Percentiles rank a stretch among this genome's conserved stretches.
These are phyloP conservation scores for Hoplodrina ambigua DNA, from an alignment of 2,888 invertebrate species.

Conservation along the genomic window DNA sequence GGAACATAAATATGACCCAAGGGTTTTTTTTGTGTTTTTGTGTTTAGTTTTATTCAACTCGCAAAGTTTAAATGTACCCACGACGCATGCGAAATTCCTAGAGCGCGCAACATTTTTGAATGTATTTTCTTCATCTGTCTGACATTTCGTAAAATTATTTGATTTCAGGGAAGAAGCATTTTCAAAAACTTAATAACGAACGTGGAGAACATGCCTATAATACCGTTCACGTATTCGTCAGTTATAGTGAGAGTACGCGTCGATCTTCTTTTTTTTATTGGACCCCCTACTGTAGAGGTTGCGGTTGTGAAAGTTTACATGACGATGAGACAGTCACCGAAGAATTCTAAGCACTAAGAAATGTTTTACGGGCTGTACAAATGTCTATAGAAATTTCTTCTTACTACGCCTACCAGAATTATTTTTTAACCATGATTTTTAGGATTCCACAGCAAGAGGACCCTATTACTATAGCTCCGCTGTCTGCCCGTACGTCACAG, in stretches of 20 bases:
- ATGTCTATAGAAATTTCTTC: background rate
- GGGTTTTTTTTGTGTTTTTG: too few relatives aligned
- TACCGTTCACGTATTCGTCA: constrained; percentile 47
- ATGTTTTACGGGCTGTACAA: background rate
- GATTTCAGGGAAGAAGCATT: constrained; percentile 32
- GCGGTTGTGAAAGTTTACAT: constrained; percentile 24
- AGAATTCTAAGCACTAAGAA: background rate
- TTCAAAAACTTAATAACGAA: constrained; percentile 37
- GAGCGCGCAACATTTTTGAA: too few relatives aligned
- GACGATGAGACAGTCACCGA: constrained; percentile 12
- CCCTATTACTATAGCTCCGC: too few relatives aligned
- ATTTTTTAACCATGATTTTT: too few relatives aligned
- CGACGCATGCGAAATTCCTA: too few relatives aligned
- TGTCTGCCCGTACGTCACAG: too few relatives aligned
- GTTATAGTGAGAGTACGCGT: constrained; percentile 27
- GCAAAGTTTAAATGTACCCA: too few relatives aligned
- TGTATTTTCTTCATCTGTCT: background rate
- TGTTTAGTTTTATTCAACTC: too few relatives aligned
- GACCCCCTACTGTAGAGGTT: background rate
- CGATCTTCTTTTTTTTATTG: constrained; percentile 25
- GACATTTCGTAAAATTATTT: too few relatives aligned
- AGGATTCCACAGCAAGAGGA: too few relatives aligned
- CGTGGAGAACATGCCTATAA: constrained; percentile 14
- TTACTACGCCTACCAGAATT: too few relatives aligned
- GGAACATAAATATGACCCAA: too few relatives aligned